These are phyloP conservation scores for Euplagia quadripunctaria DNA, from an alignment of 2,888 invertebrate species.

Conservation along the genomic window DNA sequence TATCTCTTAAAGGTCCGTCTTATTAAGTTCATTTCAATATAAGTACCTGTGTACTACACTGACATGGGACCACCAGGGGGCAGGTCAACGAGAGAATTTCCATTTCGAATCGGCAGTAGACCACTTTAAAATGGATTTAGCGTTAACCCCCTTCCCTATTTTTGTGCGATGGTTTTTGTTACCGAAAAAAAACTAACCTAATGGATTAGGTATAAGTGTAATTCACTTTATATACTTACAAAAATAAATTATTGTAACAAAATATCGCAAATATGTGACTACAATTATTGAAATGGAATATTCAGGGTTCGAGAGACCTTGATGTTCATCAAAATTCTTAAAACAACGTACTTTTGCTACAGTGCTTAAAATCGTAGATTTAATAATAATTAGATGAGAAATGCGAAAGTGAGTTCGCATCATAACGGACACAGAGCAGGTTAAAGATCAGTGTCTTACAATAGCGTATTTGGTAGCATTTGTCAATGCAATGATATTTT, in stretches of 20 bases:
- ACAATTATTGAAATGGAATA: conserved; percentile 43
- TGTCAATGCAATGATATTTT: too few relatives aligned
- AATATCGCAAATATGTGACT: conserved; percentile 32
- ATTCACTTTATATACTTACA: conserved; percentile 36
- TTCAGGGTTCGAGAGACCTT: conserved; percentile 10
- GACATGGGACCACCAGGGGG: not conserved
- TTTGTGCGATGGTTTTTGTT: not conserved
- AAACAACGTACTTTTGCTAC: conserved; percentile 18
- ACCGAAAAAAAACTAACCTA: not conserved
- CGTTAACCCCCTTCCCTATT: not conserved
- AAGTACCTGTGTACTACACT: not conserved
- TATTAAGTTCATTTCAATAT: not conserved
- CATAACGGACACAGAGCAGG: not conserved
- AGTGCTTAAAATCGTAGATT: conserved; percentile 14
- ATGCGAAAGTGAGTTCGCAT: not conserved
- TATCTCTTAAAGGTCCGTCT: not conserved
- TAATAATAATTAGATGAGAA: conserved; percentile 1
- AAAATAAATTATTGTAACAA: conserved; percentile 46
- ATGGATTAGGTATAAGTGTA: conserved; percentile 32
- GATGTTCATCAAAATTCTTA: conserved; percentile 35
- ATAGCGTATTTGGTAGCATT: too few relatives aligned
- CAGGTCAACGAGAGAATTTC: not conserved
- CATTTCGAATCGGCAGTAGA: not conserved
- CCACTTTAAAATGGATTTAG: not conserved
- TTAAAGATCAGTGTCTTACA: too few relatives aligned